These are phyloP conservation scores for Argyra leucocephala DNA, from an alignment of 2,888 invertebrate species.

Conservation along the genomic window DNA sequence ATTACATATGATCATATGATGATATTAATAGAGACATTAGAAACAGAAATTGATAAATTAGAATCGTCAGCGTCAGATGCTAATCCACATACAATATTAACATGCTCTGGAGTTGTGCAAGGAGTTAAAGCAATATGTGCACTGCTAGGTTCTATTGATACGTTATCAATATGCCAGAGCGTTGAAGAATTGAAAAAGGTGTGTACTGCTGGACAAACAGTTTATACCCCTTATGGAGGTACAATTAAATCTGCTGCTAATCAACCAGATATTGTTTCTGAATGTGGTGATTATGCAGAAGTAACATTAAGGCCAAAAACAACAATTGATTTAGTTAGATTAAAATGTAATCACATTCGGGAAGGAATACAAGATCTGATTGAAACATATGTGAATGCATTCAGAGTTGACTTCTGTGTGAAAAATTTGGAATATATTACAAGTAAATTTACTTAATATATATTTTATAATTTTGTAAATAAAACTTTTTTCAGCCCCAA, in stretches of 20 bases:
- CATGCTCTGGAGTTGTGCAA: constrained; percentile 69
- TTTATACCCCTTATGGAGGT: constrained; percentile 23
- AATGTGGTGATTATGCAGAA: constrained; percentile 60
- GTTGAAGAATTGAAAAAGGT: constrained; percentile 47
- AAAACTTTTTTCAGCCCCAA: constrained; percentile 48
- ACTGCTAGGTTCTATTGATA: constrained; percentile 79
- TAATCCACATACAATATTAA: constrained; percentile 47
- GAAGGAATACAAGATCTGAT: constrained; percentile 74
- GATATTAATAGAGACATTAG: constrained; percentile 77
- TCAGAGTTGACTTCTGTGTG: constrained; percentile 72
- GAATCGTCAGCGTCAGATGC: constrained; percentile 55
- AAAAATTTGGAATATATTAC: constrained; percentile 51
- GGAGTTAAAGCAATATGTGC: constrained; percentile 89
- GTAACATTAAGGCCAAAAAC: constrained; percentile 53
- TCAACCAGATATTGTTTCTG: constrained; percentile 56
- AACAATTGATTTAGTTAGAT: constrained; percentile 52
- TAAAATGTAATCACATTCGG: constrained; percentile 62
- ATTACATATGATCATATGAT: constrained; percentile 74
- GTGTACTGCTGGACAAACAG: constrained; percentile 36
- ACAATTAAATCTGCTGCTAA: constrained; percentile 18
- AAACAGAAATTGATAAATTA: constrained; percentile 69
- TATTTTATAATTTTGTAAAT: constrained; percentile 7
- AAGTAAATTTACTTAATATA: constrained; percentile 38
- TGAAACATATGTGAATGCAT: constrained; percentile 75
- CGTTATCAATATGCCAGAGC: constrained; percentile 72